phyloP scores from a whole-genome alignment of 2,888 invertebrate genomes.

The Papilio elwesi region DNA sequence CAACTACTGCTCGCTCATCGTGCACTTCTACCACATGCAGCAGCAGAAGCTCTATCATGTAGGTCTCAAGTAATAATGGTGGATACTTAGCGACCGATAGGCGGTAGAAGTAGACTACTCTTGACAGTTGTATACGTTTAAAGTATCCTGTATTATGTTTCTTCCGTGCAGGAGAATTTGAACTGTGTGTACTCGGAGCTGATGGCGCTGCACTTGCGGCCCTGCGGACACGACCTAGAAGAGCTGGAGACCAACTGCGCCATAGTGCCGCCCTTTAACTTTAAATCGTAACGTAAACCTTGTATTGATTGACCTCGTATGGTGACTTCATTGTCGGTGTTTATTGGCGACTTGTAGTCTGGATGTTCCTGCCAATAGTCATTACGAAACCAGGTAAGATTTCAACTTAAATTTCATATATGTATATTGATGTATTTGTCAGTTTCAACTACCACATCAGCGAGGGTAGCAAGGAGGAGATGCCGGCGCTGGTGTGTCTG shows the following conservation, averaged over 20 bases:
- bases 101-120: too few relatives aligned
- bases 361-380: too few relatives aligned
- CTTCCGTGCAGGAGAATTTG: conserved; percentile 63
- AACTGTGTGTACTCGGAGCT: conserved; percentile 73
- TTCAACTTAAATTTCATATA: not conserved
- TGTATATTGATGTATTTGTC: conserved; percentile 29
- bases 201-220: conserved; percentile 76
- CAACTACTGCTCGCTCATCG: conserved; percentile 83
- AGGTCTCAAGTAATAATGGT: too few relatives aligned
- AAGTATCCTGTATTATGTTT: too few relatives aligned
- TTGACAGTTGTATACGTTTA: too few relatives aligned
- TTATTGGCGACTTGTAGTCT: too few relatives aligned
- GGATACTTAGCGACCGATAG: too few relatives aligned
- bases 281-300: conserved; percentile 68
- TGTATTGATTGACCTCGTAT: not conserved
- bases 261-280: conserved; percentile 69
- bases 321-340: not conserved
- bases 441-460: conserved; percentile 85
- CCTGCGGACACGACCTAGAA: conserved; percentile 80
- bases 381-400: not conserved
- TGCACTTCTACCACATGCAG: conserved; percentile 83
- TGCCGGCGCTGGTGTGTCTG: conserved; percentile 79
- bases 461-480: conserved; percentile 74
- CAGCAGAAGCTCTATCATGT: conserved; percentile 77
- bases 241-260: conserved; percentile 68